Evolutionary conservation across 2,113 vertebrate species (phyloP), one percentile per base, ranked within the genome.

Genomic region (Agapornis roseicollis): DNA sequence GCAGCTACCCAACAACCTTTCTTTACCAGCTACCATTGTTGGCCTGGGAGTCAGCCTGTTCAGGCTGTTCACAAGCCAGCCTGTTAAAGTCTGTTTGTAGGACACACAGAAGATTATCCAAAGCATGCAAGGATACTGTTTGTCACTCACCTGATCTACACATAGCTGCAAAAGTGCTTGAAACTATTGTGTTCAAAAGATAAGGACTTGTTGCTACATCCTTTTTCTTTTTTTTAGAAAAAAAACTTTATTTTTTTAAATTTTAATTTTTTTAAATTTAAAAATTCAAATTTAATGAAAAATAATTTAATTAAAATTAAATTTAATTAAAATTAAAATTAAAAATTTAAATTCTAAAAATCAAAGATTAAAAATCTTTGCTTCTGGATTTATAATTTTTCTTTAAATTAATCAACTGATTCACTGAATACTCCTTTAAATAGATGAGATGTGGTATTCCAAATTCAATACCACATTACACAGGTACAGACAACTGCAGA

Each of bases 1-100:
- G 15, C 4, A 81, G 28, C 17, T 50, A 11, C 3, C 4, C 19
- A 93, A 58, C 7, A 66, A 4, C 8, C 6, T 0, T 1, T 41
- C 49, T 79, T 79, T 25, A 61, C 13, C 61, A 82, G 47, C 17
- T 29, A 10, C 41, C 3, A 2, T 8, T 46, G 6, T 7, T 68
- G 33, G 29, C 12, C 63, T 81, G 39, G n/a, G 6, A 71, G 13
- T 31, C 17, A 20, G 2, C 18, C 7, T 23, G 7, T 35, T 61
- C 18, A 52, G n/a, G 10, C 24, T 92, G 39, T 22, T 27, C 41
- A 15, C 0, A 3, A 77, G 22, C 9, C 37, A 94, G 9, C 2
- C 19, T n/a, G 17, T 8, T 82, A 20, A 86, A 89, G 31, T 28
- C 13, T 29, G 8, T 50, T 77, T 69, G 68, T 35, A 95, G 28